Conservation (phyloP, 1,140 invertebrate species). For the Solenopsis fugax region DNA sequence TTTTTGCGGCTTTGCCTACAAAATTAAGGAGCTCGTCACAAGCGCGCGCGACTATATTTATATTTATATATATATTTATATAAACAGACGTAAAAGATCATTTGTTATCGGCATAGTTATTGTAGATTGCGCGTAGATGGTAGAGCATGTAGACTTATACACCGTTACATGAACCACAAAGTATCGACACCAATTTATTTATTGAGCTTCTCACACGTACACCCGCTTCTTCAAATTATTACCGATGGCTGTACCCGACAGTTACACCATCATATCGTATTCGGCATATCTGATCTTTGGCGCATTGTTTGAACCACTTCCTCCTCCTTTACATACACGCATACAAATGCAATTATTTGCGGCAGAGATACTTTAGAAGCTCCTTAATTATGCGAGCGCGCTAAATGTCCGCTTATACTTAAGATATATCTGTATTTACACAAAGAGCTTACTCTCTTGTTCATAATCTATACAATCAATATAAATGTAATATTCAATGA, state of each 20-base stretch:
- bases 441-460: constrained; percentile 80
- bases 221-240: constrained; percentile 58
- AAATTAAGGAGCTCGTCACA: constrained; percentile 83
- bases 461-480: constrained; percentile 86
- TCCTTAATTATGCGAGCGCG: constrained; percentile 83
- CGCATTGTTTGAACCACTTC: constrained; percentile 66
- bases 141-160: constrained; percentile 60
- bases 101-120: constrained; percentile 71
- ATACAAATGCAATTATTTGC: constrained; percentile 69
- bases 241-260: constrained; percentile 58
- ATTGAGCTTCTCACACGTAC: constrained; percentile 72
- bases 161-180: constrained; percentile 62
- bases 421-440: constrained; percentile 85
- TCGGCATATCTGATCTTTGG: constrained; percentile 72
- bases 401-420: constrained; percentile 81
- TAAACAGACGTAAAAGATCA: constrained; percentile 72
- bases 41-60: constrained; percentile 67
- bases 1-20: constrained; percentile 79
- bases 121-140: constrained; percentile 65
- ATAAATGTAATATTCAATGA: constrained; percentile 85
- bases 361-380: constrained; percentile 80
- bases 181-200: constrained; percentile 72
- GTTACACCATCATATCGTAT: constrained; percentile 50
- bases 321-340: constrained; percentile 67
- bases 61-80: constrained; percentile 62